Conservation (phyloP, 2,113 vertebrate genomes). For the Tupaia tana region DNA sequence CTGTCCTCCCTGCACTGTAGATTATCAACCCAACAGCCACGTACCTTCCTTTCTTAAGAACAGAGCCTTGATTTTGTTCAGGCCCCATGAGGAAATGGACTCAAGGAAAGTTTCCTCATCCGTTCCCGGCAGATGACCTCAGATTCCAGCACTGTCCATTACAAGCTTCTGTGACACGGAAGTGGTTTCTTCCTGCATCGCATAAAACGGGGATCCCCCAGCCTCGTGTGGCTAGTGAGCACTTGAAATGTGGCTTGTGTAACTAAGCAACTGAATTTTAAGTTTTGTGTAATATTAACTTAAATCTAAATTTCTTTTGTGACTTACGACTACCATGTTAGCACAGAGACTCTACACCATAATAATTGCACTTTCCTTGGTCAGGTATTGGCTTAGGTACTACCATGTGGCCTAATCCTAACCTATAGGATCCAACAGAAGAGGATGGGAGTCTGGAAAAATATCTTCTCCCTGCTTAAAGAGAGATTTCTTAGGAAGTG, state of each 20-base stretch:
- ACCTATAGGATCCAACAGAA: neutral
- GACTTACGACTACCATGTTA: neutral
- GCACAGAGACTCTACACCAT: neutral
- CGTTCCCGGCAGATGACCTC: neutral
- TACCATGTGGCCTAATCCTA: rapidly evolving
- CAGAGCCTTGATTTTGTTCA: neutral
- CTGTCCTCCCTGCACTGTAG: neutral
- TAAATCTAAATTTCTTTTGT: neutral
- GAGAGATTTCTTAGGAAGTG: neutral
- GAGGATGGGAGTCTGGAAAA: neutral
- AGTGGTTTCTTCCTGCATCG: rapidly evolving
- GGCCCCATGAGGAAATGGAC: neutral
- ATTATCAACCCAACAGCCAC: neutral
- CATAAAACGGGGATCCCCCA: neutral
- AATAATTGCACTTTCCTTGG: neutral
- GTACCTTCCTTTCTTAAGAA: neutral
- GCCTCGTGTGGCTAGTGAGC: neutral
- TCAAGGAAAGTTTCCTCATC: neutral
- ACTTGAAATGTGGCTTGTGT: neutral
- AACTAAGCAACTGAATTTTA: neutral
- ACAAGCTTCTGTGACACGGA: neutral
- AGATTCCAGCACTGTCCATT: neutral
- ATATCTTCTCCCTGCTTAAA: neutral
- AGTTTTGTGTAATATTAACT: neutral
- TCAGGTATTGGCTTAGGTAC: neutral